Conservation (phyloP, 1,140 invertebrate species). For the Drosophila tsacasi region DNA sequence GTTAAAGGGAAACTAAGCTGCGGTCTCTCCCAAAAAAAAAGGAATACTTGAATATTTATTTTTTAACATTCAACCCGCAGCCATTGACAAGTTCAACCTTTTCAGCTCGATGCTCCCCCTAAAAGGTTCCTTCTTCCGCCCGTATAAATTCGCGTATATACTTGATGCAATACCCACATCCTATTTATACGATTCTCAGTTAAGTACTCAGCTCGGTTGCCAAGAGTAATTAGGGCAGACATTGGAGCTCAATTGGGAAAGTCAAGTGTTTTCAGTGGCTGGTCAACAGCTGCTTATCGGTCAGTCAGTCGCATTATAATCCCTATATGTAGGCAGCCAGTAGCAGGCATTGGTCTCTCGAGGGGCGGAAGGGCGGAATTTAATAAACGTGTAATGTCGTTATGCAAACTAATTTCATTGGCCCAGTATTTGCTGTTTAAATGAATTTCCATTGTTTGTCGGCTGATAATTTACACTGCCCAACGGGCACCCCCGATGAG, state of each 20-base stretch:
- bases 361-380: constrained; percentile 4
- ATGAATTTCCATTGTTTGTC: constrained; percentile 58
- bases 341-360: not conserved
- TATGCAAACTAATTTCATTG: constrained; percentile 48
- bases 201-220: constrained; percentile 46
- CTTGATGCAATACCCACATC: constrained; percentile 4
- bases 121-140: constrained; percentile 2
- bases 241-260: constrained; percentile 43
- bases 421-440: constrained; percentile 47
- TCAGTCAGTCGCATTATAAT: constrained; percentile 17
- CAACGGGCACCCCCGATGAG: not conserved
- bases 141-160: not conserved
- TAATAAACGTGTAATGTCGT: constrained; percentile 49
- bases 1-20: constrained; percentile 26
- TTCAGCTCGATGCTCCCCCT: constrained; percentile 3
- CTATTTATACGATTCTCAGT: constrained; percentile 38
- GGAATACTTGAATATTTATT: constrained; percentile 7
- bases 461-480: constrained; percentile 44
- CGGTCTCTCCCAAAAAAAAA: constrained; percentile 11
- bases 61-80: constrained; percentile 8
- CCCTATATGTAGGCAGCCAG: constrained; percentile 1
- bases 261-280: constrained; percentile 57
- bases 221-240: constrained; percentile 56
- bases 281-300: constrained; percentile 48
- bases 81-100: constrained; percentile 34